phyloP scores from a whole-genome alignment of 1,140 invertebrate genomes.

The Trichonephila clavata region DNA sequence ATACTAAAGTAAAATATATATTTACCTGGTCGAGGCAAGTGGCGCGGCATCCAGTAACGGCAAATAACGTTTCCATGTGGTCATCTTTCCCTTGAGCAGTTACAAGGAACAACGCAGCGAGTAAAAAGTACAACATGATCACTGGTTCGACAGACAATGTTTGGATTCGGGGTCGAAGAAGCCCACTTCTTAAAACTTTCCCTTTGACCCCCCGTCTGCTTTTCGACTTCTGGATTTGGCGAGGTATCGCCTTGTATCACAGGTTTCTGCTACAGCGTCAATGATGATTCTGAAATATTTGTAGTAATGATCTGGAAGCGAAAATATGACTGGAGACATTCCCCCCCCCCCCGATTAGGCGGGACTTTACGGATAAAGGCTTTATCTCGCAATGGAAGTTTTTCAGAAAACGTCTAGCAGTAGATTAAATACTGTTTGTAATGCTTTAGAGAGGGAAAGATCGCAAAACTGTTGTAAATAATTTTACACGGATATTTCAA shows the following conservation, averaged over 20 bases:
- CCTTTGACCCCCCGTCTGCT: conserved; percentile 41
- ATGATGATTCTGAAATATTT: background rate
- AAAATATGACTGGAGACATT: background rate
- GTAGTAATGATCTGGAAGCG: background rate
- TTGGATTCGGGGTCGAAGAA: conserved; percentile 51
- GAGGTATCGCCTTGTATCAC: background rate
- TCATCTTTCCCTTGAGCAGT: background rate
- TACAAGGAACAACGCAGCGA: background rate
- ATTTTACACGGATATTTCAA: too few relatives aligned
- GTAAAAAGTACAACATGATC: conserved; percentile 17
- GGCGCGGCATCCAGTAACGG: conserved; percentile 60
- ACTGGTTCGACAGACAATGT: conserved; percentile 23
- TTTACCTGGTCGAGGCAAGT: conserved; percentile 51
- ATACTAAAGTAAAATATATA: background rate
- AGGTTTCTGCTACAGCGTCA: background rate
- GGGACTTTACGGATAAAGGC: too few relatives aligned
- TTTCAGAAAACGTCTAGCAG: too few relatives aligned
- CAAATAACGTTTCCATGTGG: conserved; percentile 36
- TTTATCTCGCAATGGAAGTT: too few relatives aligned
- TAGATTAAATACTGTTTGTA: too few relatives aligned
- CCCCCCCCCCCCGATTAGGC: too few relatives aligned
- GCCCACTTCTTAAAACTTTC: conserved; percentile 55
- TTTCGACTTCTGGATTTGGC: conserved; percentile 37
- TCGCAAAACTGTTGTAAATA: too few relatives aligned
- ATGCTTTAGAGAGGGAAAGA: too few relatives aligned